These are phyloP conservation scores for Sinocyclocheilus anophthalmus DNA, from an alignment of 2,113 vertebrate genomes.

Conservation along the genomic window DNA sequence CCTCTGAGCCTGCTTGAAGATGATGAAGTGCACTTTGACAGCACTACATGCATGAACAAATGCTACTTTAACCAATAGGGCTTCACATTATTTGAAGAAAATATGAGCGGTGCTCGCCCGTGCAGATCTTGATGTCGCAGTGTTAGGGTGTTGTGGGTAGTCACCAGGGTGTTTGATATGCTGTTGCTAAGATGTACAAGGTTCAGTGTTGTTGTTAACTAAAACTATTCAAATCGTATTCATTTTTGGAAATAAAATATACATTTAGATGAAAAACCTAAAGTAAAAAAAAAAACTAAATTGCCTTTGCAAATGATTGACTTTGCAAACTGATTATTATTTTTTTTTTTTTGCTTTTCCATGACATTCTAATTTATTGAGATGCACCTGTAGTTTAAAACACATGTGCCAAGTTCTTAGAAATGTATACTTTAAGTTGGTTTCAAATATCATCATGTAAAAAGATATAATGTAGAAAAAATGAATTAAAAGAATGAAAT, in stretches of 20 bases:
- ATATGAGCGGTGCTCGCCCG: not conserved
- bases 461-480: not conserved
- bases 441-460: no score
- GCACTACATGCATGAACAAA: conserved; percentile 10
- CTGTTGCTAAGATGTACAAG: not conserved
- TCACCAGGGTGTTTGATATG: not conserved
- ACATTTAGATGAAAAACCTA: not conserved
- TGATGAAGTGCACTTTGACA: conserved; percentile 24
- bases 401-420: no score
- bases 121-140: not conserved
- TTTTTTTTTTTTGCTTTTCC: no score
- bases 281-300: no score
- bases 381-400: no score
- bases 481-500: not conserved
- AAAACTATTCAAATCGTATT: not conserved
- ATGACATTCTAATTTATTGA: no score
- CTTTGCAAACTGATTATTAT: no score
- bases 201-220: not conserved
- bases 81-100: not conserved
- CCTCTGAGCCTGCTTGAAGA: conserved; percentile 7
- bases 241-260: not conserved
- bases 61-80: not conserved
- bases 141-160: not conserved
- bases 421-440: no score
- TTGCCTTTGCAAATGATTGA: no score